Base-by-base conservation (phyloP, 2,888 invertebrate genomes). In the Parapristionchus giblindavisi region DNA sequence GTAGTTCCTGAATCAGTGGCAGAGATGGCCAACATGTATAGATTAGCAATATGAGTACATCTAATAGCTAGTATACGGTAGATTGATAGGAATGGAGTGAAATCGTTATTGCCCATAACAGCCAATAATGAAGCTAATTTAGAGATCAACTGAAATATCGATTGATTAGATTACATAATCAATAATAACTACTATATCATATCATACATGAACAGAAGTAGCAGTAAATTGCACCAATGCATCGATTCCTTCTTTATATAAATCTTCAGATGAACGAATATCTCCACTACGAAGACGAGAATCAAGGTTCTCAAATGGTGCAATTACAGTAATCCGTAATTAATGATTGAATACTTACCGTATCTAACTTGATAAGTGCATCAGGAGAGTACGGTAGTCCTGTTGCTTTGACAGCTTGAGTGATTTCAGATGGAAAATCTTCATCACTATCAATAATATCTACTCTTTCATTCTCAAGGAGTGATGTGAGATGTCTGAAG, bases 161-260 rank as follows among this genome's bases (percentile, higher is more conserved):
- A 29, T 11, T 32, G 11, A 32, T 17, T 52, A n/a, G 52, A 52
- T 17, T 8, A 17, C 8, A 52, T 54, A 54, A 54, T 60, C 32
- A 60, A 58, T 3, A 17, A 58, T 27, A 32, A 58, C 21, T n/a
- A n/a, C n/a, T n/a, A n/a, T n/a, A 0, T 14, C 29, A 36, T 1
- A 34, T 34, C 66, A 24, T 24, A 81, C 83, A 76, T 83, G 81
- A 40, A 83, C 79, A 21, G 83, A 79, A 21, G 83, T 76, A 27
- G 81, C 80, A 29, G 83, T 81, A 40, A 83, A 77, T 29, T 82
- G 77, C 3, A 81, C 81, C 24, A 83, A 70, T 24, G 79, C 76
- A 14, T 74, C 70, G 24, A 83, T 78, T 5, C 80, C 81, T 24
- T 78, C 79, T 52, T 78, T 76, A 73, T 80, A 82, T 14, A 82